These are phyloP conservation scores for Kryptopterus vitreolus DNA, from an alignment of 2,797 vertebrate genomes.

Conservation along the genomic window DNA sequence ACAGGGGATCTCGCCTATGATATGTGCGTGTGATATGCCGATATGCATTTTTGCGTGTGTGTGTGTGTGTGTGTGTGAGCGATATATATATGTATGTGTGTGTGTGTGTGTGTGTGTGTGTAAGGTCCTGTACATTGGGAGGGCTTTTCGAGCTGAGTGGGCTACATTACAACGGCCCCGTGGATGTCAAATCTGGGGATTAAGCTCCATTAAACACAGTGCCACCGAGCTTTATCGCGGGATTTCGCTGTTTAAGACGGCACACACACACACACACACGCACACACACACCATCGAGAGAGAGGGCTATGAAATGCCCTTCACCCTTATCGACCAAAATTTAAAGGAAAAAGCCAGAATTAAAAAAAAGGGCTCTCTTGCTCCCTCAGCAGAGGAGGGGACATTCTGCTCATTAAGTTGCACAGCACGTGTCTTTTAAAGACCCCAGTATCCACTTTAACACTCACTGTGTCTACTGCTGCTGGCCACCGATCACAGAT, in stretches of 20 bases:
- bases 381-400: conserved; percentile 46
- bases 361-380: conserved; percentile 22
- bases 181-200: conserved; percentile 78
- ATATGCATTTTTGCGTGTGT: conserved; percentile 27
- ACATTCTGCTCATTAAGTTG: conserved; percentile 50
- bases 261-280: conserved; percentile 36
- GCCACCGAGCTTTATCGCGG: conserved; percentile 72
- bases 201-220: conserved; percentile 80
- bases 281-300: conserved; percentile 30
- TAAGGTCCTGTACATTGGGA: conserved; percentile 35
- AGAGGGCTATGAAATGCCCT: conserved; percentile 71
- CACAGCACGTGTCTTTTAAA: conserved; percentile 53
- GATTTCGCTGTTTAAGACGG: conserved; percentile 70
- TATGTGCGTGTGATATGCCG: conserved; percentile 26
- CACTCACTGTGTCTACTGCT: conserved; percentile 49
- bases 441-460: conserved; percentile 52
- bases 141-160: conserved; percentile 63
- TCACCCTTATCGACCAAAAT: conserved; percentile 78
- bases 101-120: conserved; percentile 30
- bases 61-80: conserved; percentile 26
- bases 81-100: too few species aligned
- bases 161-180: conserved; percentile 74
- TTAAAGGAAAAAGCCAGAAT: conserved; percentile 61
- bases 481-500: conserved; percentile 51
- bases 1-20: conserved; percentile 20